Percentiles rank a stretch among this genome's conserved stretches.
These are phyloP conservation scores for Orthosia gothica DNA, from an alignment of 2,888 invertebrate species.

Conservation along the genomic window DNA sequence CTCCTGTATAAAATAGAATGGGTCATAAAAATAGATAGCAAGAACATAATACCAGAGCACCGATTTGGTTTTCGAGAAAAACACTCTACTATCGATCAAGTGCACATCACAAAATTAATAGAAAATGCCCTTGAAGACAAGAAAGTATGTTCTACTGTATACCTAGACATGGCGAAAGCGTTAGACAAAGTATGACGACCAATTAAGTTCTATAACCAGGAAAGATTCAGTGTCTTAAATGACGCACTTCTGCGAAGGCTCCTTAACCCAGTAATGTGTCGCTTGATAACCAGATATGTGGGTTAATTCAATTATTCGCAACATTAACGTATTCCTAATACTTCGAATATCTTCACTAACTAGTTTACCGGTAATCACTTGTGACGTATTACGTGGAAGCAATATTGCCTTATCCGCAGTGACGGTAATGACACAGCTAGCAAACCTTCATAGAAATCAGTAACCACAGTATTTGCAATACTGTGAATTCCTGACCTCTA, in stretches of 20 bases:
- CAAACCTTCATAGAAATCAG: constrained; percentile 16
- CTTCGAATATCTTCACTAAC: constrained; percentile 9
- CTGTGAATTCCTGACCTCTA: neutral
- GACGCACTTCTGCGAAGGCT: neutral
- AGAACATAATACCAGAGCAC: too few species aligned
- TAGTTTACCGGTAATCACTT: neutral
- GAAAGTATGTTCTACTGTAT: too few species aligned
- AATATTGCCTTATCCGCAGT: neutral
- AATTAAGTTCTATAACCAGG: neutral
- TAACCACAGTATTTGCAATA: constrained; percentile 10
- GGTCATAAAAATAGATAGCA: too few species aligned
- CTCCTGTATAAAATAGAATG: too few species aligned
- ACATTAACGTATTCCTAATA: neutral
- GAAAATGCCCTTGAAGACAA: too few species aligned
- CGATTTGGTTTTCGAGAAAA: too few species aligned
- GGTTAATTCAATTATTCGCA: constrained; percentile 11
- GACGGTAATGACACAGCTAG: constrained; percentile 8
- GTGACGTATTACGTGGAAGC: neutral
- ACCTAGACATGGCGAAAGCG: too few species aligned
- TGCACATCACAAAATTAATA: too few species aligned
- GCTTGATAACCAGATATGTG: too few species aligned
- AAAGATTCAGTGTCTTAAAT: neutral
- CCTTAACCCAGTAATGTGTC: neutral
- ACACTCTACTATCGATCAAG: too few species aligned
- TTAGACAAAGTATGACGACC: too few species aligned